phyloP scores from a whole-genome alignment of 2,888 invertebrate species.

The Pristionchus maxplancki region DNA sequence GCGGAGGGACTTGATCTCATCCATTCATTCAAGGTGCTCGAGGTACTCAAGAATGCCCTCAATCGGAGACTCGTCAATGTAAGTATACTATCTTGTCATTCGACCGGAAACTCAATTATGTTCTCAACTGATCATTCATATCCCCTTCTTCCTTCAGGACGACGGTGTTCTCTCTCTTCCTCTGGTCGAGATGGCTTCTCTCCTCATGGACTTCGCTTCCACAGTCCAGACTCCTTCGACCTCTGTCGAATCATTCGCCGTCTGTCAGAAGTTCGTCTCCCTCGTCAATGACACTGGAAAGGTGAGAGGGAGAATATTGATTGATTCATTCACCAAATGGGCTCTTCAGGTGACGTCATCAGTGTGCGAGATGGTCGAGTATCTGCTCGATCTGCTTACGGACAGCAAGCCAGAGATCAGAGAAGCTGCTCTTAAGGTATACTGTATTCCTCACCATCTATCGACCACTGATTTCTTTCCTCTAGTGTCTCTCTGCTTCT shows the following conservation, averaged over 20 bases:
- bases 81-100: not conserved
- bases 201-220: constrained; percentile 55
- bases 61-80: constrained; percentile 48
- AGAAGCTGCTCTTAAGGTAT: constrained; percentile 55
- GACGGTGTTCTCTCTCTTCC: constrained; percentile 63
- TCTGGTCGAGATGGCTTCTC: constrained; percentile 61
- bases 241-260: constrained; percentile 22
- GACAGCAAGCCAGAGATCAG: constrained; percentile 60
- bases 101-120: not conserved
- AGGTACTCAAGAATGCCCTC: constrained; percentile 51
- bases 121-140: not conserved
- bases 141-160: constrained; percentile 51
- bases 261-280: constrained; percentile 36
- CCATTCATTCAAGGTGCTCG: constrained; percentile 36
- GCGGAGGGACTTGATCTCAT: no score
- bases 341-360: constrained; percentile 29
- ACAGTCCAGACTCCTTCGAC: constrained; percentile 17
- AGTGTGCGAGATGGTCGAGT: constrained; percentile 30
- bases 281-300: constrained; percentile 61
- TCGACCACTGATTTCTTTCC: not conserved
- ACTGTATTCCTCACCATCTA: not conserved
- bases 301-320: not conserved
- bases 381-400: constrained; percentile 56
- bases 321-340: not conserved
- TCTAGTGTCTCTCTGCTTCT: constrained; percentile 32